Percentiles rank a stretch among this genome's conserved stretches.
These are phyloP conservation scores for Drosophila parthenogenetica DNA, from an alignment of 2,888 invertebrate species.

Conservation along the genomic window DNA sequence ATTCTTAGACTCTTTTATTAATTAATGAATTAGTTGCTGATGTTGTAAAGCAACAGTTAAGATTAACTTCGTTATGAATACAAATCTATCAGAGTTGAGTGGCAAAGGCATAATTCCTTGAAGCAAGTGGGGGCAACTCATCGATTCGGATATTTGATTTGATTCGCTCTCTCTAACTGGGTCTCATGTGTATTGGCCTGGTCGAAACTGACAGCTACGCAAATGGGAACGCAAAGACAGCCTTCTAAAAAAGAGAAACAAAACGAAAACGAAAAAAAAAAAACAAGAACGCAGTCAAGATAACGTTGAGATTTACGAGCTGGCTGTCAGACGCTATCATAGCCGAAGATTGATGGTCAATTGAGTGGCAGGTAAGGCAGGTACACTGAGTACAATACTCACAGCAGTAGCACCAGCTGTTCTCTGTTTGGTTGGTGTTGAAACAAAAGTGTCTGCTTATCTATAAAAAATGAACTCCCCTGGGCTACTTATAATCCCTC, in stretches of 20 bases:
- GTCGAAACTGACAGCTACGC: conserved; percentile 71
- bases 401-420: conserved; percentile 26
- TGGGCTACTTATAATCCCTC: conserved; percentile 55
- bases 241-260: conserved; percentile 34
- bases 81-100: neutral
- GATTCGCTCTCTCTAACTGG: conserved; percentile 40
- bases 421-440: conserved; percentile 19
- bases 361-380: conserved; percentile 56
- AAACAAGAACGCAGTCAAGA: conserved; percentile 38
- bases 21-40: conserved; percentile 4
- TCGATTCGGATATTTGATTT: conserved; percentile 57
- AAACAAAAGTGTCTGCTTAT: conserved; percentile 57
- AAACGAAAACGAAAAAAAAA: neutral
- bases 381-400: conserved; percentile 16
- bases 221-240: conserved; percentile 59
- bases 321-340: conserved; percentile 75
- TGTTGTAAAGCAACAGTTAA: conserved; percentile 1
- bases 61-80: neutral
- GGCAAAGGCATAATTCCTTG: neutral
- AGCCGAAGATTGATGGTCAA: conserved; percentile 69
- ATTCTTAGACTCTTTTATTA: neutral
- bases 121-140: conserved; percentile 24
- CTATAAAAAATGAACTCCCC: conserved; percentile 70
- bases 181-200: conserved; percentile 70
- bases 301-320: conserved; percentile 75